Percentiles rank a stretch among this genome's conserved stretches.
Conservation (phyloP, 2,113 vertebrate species). For the Cheilinus undulatus region DNA sequence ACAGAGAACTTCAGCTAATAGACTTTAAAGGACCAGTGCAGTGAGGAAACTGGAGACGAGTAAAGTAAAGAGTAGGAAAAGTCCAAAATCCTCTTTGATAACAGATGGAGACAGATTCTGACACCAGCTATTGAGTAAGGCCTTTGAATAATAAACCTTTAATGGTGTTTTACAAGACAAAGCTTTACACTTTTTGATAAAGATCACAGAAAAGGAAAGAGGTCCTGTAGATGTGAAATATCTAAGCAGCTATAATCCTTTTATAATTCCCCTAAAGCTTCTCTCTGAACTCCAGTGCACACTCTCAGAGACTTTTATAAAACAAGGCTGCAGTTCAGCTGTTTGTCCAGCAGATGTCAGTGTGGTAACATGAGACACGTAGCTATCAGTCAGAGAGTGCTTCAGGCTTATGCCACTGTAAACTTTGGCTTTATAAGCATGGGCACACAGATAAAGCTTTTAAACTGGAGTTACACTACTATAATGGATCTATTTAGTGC, state of each 20-base stretch:
- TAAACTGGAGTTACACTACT: neutral
- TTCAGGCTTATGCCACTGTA: neutral
- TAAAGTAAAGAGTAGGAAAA: too few relatives aligned
- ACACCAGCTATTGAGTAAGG: too few relatives aligned
- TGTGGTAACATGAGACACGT: conserved; percentile 13
- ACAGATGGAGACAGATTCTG: too few relatives aligned
- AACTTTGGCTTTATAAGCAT: neutral
- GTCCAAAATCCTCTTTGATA: too few relatives aligned
- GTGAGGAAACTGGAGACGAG: too few relatives aligned
- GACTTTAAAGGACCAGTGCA: too few relatives aligned
- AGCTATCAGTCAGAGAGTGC: neutral
- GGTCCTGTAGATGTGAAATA: neutral
- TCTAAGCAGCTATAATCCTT: conserved; percentile 27
- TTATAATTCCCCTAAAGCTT: conserved; percentile 17
- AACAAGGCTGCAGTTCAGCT: conserved; percentile 40
- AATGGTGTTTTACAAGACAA: neutral
- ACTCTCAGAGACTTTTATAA: neutral
- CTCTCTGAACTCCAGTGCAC: neutral
- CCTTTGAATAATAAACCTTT: too few relatives aligned
- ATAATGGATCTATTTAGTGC: too few relatives aligned
- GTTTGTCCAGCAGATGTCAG: conserved; percentile 69
- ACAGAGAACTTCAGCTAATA: too few relatives aligned
- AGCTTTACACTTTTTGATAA: neutral
- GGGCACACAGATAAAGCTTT: neutral
- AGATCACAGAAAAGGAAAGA: neutral